phyloP scores from a whole-genome alignment of 64 coral and sea anemone genomes.

The Acropora tenuis region DNA sequence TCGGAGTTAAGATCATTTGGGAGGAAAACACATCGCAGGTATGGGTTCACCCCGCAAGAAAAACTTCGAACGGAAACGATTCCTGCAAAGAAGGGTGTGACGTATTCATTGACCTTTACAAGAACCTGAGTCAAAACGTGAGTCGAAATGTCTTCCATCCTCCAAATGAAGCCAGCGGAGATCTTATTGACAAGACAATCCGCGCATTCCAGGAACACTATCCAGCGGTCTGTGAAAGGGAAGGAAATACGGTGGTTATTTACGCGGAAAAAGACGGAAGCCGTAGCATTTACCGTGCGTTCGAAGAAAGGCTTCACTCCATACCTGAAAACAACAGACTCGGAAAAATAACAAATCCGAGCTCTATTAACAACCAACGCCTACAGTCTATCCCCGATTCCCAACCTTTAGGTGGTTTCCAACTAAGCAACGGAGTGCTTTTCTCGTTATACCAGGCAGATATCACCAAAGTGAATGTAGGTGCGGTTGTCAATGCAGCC shows the following conservation, averaged over 20 bases:
- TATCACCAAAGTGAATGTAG: constrained; percentile 29
- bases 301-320: background rate
- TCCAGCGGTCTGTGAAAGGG: background rate
- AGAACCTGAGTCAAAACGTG: background rate
- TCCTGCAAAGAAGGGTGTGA: constrained; percentile 4
- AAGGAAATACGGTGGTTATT: background rate
- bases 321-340: background rate
- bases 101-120: constrained; percentile 40
- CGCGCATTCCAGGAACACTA: background rate
- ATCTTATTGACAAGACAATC: background rate
- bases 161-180: background rate
- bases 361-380: background rate
- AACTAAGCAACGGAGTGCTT: background rate
- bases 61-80: background rate
- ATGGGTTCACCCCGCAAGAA: background rate
- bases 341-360: background rate
- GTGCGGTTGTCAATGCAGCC: constrained; percentile 68
- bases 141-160: background rate
- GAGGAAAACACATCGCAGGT: background rate
- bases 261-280: constrained; percentile 26
- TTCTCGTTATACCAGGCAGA: constrained; percentile 59
- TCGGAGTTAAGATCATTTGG: constrained; percentile 22
- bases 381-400: background rate
- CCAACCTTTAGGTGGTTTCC: background rate
- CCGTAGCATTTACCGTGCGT: no score